phyloP scores from a whole-genome alignment of 1,140 invertebrate genomes.

The Drosophila orosa region DNA sequence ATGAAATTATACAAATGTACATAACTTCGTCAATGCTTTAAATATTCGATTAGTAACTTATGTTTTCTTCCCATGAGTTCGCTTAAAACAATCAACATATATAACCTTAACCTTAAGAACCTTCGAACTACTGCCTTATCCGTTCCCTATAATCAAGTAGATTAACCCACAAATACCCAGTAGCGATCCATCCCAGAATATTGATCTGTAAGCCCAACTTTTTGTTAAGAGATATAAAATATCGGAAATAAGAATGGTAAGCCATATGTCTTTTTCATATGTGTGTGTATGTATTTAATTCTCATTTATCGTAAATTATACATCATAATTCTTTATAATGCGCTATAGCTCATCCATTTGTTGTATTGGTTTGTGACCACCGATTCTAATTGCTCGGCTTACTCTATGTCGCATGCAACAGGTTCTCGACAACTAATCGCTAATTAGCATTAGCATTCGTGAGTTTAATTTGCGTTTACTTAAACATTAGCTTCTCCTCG shows the following conservation, averaged over 20 bases:
- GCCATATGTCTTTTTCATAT: constrained; percentile 46
- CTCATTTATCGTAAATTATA: constrained; percentile 77
- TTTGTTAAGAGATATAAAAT: constrained; percentile 21
- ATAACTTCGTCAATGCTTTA: too few relatives aligned
- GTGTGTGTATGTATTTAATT: constrained; percentile 77
- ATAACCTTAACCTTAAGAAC: too few relatives aligned
- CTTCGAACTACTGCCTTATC: too few relatives aligned
- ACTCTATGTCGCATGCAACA: constrained; percentile 46
- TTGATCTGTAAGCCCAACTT: constrained; percentile 28
- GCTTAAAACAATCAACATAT: too few relatives aligned
- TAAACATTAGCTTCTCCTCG: constrained; percentile 47
- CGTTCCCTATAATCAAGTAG: too few relatives aligned
- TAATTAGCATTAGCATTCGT: constrained; percentile 52
- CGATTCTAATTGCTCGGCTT: constrained; percentile 13
- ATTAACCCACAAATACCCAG: background rate
- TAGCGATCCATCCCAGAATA: constrained; percentile 13
- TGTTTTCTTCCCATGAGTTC: too few relatives aligned
- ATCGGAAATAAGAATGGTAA: constrained; percentile 16
- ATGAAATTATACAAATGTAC: too few relatives aligned
- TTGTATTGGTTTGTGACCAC: constrained; percentile 27
- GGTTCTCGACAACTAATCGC: constrained; percentile 57
- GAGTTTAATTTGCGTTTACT: constrained; percentile 70
- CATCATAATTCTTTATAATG: constrained; percentile 74
- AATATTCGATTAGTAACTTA: too few relatives aligned
- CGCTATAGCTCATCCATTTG: constrained; percentile 51